Evolutionary conservation across 2,888 invertebrate genomes (phyloP), one percentile per base, ranked within the genome.

Genomic region (Pandemis corylana): DNA sequence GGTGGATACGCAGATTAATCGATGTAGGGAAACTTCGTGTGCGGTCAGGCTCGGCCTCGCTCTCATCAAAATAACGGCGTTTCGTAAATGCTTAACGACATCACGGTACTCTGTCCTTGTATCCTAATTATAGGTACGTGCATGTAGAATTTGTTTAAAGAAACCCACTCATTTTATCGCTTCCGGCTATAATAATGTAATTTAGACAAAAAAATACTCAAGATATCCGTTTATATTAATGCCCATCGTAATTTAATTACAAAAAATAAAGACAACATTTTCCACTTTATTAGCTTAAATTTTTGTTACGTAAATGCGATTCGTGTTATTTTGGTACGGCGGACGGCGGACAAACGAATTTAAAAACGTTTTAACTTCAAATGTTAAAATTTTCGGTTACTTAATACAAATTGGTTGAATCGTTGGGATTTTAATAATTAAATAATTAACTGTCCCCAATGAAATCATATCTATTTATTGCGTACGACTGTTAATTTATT

Each of bases 1-100:
- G 56, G 56, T 56, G 68, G 68, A 20, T 44, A 68, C 56, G 64
- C 68, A 68, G 68, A 73, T 68, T 73, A 73, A 73, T 73, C 73
- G 73, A 56, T 68, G 73, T 64, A 68, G 53, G 73, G 15, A 72
- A 73, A 73, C 49, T 56, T 68, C 49, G 68, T 63, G 56, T 56
- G 68, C 63, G 68, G 53, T 41, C 67, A 15, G 56, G 62, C 36
- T 62, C 36, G 67, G 15, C 42, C 49, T 41, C 66, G 44, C 51
- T 67, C 67, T 44, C 63, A 46, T 72, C 72, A 72, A 49, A 73
- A 68, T 20, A 64, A 73, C 64, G 56, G 72, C 59, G 53, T 28
- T 41, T 20, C 49, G 59, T 28, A 61, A 72, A 53, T 62, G 72
- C 67, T 67, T 67, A 62, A 67, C 53, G 68, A 73, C 15, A 46